Conservation (phyloP, 2,888 invertebrate species). For the Drosophila paramelanica region DNA sequence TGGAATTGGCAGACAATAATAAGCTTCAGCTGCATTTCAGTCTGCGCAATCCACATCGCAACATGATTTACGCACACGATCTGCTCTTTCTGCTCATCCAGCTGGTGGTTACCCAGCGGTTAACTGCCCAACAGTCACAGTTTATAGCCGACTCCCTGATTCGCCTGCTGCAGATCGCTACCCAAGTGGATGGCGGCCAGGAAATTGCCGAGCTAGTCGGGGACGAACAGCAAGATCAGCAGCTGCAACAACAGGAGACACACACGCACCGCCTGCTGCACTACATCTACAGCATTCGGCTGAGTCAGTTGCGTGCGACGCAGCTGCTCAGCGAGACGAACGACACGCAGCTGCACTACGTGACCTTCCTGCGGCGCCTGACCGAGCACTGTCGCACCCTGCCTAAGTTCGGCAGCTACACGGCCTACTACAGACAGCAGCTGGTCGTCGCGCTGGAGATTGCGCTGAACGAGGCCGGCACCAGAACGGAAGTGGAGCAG, state of each 20-base stretch:
- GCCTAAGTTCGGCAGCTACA: constrained; percentile 64
- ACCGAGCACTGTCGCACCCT: constrained; percentile 71
- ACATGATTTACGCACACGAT: constrained; percentile 81
- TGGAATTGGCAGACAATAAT: constrained; percentile 71
- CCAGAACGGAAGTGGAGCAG: neutral
- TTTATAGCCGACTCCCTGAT: constrained; percentile 72
- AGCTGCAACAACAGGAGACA: constrained; percentile 31
- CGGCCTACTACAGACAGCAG: constrained; percentile 79
- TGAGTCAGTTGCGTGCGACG: constrained; percentile 71
- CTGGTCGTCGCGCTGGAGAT: constrained; percentile 80
- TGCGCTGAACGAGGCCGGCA: constrained; percentile 32
- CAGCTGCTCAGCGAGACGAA: constrained; percentile 69
- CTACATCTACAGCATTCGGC: constrained; percentile 81
- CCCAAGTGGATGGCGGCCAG: constrained; percentile 44
- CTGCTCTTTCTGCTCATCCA: constrained; percentile 75
- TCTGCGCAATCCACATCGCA: constrained; percentile 73
- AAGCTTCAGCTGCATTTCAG: constrained; percentile 53
- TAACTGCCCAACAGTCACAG: constrained; percentile 66
- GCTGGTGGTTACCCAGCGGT: constrained; percentile 54
- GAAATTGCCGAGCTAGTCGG: neutral
- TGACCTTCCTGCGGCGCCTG: constrained; percentile 74
- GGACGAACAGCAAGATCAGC: constrained; percentile 30
- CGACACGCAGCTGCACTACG: constrained; percentile 69
- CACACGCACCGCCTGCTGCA: constrained; percentile 74
- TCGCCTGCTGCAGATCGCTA: constrained; percentile 61